These are phyloP conservation scores for Ctenodactylus gundi DNA, from an alignment of 2,113 vertebrate genomes.

Conservation along the genomic window DNA sequence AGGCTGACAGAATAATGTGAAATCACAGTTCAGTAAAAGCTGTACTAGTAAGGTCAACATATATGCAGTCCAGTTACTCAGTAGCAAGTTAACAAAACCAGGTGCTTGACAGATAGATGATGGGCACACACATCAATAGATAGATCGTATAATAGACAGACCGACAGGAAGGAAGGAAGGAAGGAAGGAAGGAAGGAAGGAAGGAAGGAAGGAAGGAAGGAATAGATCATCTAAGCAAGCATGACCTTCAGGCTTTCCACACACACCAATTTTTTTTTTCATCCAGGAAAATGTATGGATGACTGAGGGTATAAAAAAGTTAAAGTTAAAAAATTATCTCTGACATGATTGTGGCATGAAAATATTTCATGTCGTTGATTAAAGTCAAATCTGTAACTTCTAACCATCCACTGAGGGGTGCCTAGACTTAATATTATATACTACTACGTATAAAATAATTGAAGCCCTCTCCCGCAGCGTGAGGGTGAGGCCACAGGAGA, in stretches of 20 bases:
- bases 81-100: background rate
- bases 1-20: background rate
- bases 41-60: background rate
- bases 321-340: conserved; percentile 38
- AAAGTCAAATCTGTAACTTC: conserved; percentile 33
- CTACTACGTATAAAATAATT: background rate
- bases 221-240: background rate
- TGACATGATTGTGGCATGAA: conserved; percentile 34
- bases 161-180: background rate
- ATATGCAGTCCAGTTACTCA: background rate
- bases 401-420: background rate
- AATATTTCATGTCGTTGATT: background rate
- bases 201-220: background rate
- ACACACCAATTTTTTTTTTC: background rate
- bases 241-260: background rate
- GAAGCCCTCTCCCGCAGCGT: background rate
- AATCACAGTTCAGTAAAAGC: background rate
- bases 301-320: conserved; percentile 23
- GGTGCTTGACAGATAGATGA: background rate
- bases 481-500: background rate
- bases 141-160: background rate
- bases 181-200: background rate
- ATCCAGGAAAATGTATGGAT: background rate
- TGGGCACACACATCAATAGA: background rate
- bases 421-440: background rate